These are phyloP conservation scores for Tiphia femorata DNA, from an alignment of 2,888 invertebrate genomes.

Conservation along the genomic window DNA sequence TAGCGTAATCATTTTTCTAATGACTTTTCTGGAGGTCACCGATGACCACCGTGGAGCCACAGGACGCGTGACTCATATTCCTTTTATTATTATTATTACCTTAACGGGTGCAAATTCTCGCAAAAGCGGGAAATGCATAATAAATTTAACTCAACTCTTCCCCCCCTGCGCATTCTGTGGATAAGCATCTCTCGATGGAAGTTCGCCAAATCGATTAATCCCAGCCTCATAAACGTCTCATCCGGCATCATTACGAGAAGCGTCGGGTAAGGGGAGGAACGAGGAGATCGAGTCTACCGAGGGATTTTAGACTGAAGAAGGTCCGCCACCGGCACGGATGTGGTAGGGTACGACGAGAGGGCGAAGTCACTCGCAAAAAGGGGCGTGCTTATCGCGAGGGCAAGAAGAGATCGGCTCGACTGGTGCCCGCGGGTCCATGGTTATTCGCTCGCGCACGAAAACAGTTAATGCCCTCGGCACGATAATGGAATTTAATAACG, in stretches of 20 bases:
- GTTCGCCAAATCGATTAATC: no score
- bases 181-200: no score
- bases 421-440: conserved; percentile 12
- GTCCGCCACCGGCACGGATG: not conserved
- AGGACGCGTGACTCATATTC: no score
- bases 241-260: conserved; percentile 2
- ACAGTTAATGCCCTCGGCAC: conserved; percentile 37
- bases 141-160: no score
- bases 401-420: conserved; percentile 18
- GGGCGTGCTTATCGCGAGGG: conserved; percentile 22
- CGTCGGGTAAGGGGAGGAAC: not conserved
- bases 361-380: conserved; percentile 17
- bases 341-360: not conserved
- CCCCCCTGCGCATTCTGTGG: no score
- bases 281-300: not conserved
- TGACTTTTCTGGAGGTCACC: no score
- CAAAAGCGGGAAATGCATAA: no score
- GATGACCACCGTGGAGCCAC: no score
- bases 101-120: no score
- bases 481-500: conserved; percentile 53
- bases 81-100: no score
- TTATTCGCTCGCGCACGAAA: conserved; percentile 39
- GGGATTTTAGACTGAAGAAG: not conserved
- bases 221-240: no score
- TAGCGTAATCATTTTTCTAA: no score